Evolutionary conservation across 2,888 invertebrate species (phyloP).

Genomic region (Phalera bucephala): DNA sequence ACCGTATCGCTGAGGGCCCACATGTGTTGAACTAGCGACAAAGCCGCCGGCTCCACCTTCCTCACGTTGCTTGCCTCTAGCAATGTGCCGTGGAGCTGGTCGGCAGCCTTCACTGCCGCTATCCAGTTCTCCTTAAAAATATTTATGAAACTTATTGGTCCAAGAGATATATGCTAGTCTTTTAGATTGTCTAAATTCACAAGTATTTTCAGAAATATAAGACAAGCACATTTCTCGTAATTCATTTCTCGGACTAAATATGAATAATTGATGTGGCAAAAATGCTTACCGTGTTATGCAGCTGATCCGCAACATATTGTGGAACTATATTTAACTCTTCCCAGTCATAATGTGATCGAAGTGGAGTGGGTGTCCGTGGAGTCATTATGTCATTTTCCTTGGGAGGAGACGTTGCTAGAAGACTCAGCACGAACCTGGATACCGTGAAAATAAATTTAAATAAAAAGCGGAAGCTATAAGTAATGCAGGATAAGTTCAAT

Average conservation of each 20-base stretch:
- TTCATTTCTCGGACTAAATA: too few species aligned
- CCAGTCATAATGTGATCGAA: slow-evolving; percentile 76
- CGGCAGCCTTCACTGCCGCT: slow-evolving; percentile 71
- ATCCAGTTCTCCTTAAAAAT: slow-evolving; percentile 69
- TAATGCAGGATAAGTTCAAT: slow-evolving; percentile 1
- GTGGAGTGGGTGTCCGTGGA: slow-evolving; percentile 56
- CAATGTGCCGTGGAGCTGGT: slow-evolving; percentile 71
- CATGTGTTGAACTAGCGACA: slow-evolving; percentile 74
- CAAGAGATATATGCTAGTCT: too few species aligned
- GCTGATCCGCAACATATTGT: slow-evolving; percentile 83
- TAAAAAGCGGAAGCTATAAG: not conserved
- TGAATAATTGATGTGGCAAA: too few species aligned
- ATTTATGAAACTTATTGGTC: too few species aligned
- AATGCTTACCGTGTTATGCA: slow-evolving; percentile 86
- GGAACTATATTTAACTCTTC: slow-evolving; percentile 85
- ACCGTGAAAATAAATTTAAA: not conserved
- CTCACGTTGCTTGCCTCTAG: slow-evolving; percentile 57
- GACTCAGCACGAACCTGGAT: slow-evolving; percentile 63
- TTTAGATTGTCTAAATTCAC: too few species aligned
- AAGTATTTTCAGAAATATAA: too few species aligned
- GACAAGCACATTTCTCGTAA: too few species aligned
- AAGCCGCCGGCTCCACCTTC: slow-evolving; percentile 63
- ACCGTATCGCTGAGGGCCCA: slow-evolving; percentile 75
- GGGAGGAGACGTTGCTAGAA: slow-evolving; percentile 60
- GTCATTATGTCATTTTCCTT: slow-evolving; percentile 52